These are phyloP conservation scores for Centropristis striata DNA, from an alignment of 2,113 vertebrate species.

Conservation along the genomic window DNA sequence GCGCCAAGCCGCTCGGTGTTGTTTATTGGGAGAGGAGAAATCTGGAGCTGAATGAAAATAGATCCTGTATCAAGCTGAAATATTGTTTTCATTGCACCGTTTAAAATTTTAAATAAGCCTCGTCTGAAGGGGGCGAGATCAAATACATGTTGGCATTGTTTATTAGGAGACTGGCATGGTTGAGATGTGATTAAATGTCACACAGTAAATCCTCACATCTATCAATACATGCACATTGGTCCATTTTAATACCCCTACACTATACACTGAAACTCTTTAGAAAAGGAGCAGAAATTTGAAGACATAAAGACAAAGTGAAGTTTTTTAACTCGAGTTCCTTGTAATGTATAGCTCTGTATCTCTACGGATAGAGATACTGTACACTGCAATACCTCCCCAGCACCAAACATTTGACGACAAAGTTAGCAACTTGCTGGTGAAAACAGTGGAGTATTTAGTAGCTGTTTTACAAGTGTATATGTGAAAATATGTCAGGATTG, in stretches of 20 bases:
- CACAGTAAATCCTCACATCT: constrained; percentile 29
- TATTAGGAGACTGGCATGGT: background rate
- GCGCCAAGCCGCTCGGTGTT: constrained; percentile 36
- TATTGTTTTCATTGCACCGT: constrained; percentile 27
- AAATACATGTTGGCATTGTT: constrained; percentile 37
- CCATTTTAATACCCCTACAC: background rate
- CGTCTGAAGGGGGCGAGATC: background rate
- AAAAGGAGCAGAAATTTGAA: background rate
- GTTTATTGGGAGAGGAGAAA: constrained; percentile 59
- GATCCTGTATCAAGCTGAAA: constrained; percentile 34
- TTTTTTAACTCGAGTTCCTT: background rate
- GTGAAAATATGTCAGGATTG: background rate
- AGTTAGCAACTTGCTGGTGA: background rate
- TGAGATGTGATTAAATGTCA: constrained; percentile 47
- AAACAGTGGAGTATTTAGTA: background rate
- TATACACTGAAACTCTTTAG: background rate
- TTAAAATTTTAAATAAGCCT: constrained; percentile 41
- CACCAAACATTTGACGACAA: background rate
- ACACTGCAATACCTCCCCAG: too few relatives aligned
- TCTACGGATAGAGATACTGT: too few relatives aligned
- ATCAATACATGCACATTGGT: constrained; percentile 17
- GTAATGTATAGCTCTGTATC: too few relatives aligned
- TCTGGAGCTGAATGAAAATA: constrained; percentile 55
- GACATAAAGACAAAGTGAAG: background rate
- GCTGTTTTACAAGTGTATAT: background rate